These are phyloP conservation scores for Catharus minimus DNA, from an alignment of 2,113 vertebrate species.

Conservation along the genomic window DNA sequence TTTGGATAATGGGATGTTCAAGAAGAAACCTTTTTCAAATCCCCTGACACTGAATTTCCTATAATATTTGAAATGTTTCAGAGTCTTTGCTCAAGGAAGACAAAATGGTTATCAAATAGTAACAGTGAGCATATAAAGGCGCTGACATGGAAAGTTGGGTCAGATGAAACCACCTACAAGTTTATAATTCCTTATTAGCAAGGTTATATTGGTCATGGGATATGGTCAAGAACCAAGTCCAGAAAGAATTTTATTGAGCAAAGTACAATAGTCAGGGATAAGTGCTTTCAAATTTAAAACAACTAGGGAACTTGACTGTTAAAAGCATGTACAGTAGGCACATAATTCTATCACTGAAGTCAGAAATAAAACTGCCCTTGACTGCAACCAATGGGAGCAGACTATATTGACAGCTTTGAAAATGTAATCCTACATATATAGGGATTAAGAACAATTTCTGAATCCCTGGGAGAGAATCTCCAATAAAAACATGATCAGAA, in stretches of 20 bases:
- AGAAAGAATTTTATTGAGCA: background rate
- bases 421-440: background rate
- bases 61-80: background rate
- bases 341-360: background rate
- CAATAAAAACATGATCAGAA: background rate
- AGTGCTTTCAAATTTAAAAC: background rate
- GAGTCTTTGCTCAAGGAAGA: background rate
- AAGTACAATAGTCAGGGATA: background rate
- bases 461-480: background rate
- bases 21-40: background rate
- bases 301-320: background rate
- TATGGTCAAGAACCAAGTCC: background rate
- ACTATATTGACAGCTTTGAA: background rate
- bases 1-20: background rate
- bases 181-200: background rate
- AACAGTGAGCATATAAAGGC: background rate
- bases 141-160: background rate
- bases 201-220: background rate
- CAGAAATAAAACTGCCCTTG: background rate
- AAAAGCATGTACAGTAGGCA: background rate
- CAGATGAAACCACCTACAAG: background rate
- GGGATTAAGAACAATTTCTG: background rate
- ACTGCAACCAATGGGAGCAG: background rate
- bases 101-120: background rate
- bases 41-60: background rate